Base-by-base conservation (phyloP, 2,888 invertebrate genomes). In the Scaptomyza tumidula region DNA sequence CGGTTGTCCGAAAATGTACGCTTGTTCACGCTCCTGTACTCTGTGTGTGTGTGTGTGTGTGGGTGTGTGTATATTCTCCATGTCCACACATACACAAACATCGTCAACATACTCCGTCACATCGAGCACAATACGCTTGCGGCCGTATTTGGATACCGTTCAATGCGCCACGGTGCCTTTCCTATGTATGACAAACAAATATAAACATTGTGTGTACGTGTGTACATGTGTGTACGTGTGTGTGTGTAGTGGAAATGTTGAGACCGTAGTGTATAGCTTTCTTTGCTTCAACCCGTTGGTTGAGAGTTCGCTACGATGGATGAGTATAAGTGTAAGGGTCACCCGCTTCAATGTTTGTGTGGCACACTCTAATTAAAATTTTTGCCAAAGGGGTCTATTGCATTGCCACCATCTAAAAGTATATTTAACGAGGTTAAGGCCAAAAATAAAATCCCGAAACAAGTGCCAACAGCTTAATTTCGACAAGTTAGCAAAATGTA, bases 181-280 rank as follows among this genome's bases (percentile, higher is more conserved):
- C n/a, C 81, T 54, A 86, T 82, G 87, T 86, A 82, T 82, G 82
- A 84, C 82, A 82, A 82, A 84, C 82, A 86, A 84, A 86, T 85
- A 84, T 84, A 84, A 86, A 82, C 82, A 86, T 72, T 10, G 33
- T 33, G 10, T 33, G 10, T 33, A 6, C 9, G 9, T 9, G 9
- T 29, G 27, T 29, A 29, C 6, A 7, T 1, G 7, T 29, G 7
- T 29, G 29, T 29, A 5, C 5, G 29, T 77, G 75, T 76, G 75
- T 69, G 68, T 37, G 14, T 39, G 37, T 39, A 7, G 65, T 39
- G 62, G 54, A 75, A 86, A 69, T 62, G 71, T 76, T 16, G 16
- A 14, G 78, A 78, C 75, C 71, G 65, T 71, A 82, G 67, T 80
- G 81, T 77, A 83, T 77, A 70, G 74, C 55, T 71, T 71, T 55